These are phyloP conservation scores for Plebejus argus DNA, from an alignment of 2,888 invertebrate genomes.

Conservation along the genomic window DNA sequence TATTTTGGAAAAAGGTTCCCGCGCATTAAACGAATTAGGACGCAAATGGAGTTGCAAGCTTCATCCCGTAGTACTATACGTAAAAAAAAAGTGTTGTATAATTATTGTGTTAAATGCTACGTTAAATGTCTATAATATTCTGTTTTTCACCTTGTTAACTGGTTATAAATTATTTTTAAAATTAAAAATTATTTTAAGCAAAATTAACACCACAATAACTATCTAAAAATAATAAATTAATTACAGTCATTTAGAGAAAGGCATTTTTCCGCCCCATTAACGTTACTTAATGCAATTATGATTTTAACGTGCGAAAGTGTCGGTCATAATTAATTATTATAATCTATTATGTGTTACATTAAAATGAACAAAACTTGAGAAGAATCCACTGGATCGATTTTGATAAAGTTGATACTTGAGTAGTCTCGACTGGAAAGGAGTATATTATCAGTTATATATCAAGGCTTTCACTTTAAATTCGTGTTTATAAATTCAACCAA, in stretches of 20 bases:
- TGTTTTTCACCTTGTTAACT: neutral
- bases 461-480: too few relatives aligned
- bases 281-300: conserved; percentile 1
- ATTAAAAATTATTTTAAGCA: neutral
- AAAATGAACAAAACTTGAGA: neutral
- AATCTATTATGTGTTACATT: neutral
- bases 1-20: too few relatives aligned
- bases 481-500: too few relatives aligned
- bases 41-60: too few relatives aligned
- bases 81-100: too few relatives aligned
- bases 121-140: too few relatives aligned
- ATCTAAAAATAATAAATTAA: neutral
- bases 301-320: conserved; percentile 21
- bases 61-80: too few relatives aligned
- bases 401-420: too few relatives aligned
- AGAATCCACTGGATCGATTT: neutral
- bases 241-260: conserved; percentile 10
- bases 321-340: neutral
- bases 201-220: neutral
- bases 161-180: neutral
- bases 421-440: too few relatives aligned
- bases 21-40: too few relatives aligned
- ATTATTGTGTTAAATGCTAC: too few relatives aligned
- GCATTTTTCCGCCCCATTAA: conserved; percentile 24
- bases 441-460: too few relatives aligned